Evolutionary conservation across 2,888 invertebrate genomes (phyloP), one percentile per base, ranked within the genome.

Genomic region (Conistra vaccinii): DNA sequence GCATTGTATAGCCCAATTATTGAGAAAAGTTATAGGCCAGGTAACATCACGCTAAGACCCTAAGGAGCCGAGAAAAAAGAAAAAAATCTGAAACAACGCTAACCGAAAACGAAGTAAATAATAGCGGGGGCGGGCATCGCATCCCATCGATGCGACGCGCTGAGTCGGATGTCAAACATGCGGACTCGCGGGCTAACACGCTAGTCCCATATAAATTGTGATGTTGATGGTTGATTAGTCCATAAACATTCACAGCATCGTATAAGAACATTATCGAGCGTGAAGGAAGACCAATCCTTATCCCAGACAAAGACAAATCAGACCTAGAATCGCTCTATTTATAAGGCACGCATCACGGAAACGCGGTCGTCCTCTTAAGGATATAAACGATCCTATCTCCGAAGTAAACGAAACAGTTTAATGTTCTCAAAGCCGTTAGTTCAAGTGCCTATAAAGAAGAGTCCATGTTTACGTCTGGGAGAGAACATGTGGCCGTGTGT

Each of bases 351-450:
- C 75, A 77, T 85, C 84, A 68, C 62, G 81, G 80, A 83, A 87
- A 79, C 35, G 51, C 60, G 76, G 26, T 57, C 63, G 76, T 73
- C 73, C 76, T 73, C 76, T 86, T 83, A 85, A 81, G 87, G 76
- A 73, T 86, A 87, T 71, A 87, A 87, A 87, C 74, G 88, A 84
- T 76, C 29, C 82, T 82, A 84, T 84, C 88, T 76, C 26, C 29
- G 42, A 42, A 73, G 58, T 71, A 86, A 85, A 78, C 76, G 76
- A 69, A 82, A 82, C 78, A 77, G 73, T 84, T 87, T 78, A 84
- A 80, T 71, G 69, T 84, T 62, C 69, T 23, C 20, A 63, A 48
- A 65, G 48, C 88, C 84, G 84, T 86, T 87, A 86, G 10, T 66
- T 35, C 63, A 57, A 87, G 74, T 74, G 70, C 62, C 78, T 48